phyloP scores from a whole-genome alignment of 1,140 invertebrate species.

The Diorhabda sublineata region DNA sequence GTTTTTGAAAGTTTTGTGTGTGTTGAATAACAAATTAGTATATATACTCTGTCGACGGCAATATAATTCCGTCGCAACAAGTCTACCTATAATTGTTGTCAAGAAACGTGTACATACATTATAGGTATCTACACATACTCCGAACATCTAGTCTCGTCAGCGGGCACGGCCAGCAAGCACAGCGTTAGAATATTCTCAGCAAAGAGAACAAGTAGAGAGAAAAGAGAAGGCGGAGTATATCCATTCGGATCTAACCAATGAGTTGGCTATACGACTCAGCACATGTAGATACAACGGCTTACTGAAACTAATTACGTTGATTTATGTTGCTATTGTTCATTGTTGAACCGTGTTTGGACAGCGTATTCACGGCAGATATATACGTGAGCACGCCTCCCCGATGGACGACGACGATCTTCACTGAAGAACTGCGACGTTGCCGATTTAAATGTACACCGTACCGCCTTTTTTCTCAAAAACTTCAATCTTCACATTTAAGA shows the following conservation, averaged over 20 bases:
- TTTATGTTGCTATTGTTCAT: constrained; percentile 64
- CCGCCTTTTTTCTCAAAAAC: background rate
- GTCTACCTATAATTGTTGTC: constrained; percentile 7
- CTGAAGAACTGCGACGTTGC: constrained; percentile 5
- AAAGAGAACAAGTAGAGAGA: constrained; percentile 5
- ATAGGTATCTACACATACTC: background rate
- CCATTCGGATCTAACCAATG: constrained; percentile 44
- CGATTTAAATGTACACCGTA: background rate
- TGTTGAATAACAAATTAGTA: no score
- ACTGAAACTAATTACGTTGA: constrained; percentile 63
- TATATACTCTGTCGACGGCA: no score
- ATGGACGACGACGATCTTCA: constrained; percentile 13
- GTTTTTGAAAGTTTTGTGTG: no score
- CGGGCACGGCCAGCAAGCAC: background rate
- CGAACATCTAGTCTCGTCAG: background rate
- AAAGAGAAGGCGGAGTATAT: constrained; percentile 42
- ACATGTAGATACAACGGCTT: constrained; percentile 48
- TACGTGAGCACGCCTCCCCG: constrained; percentile 42
- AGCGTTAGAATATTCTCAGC: background rate
- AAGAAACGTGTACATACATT: constrained; percentile 6
- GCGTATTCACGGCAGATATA: constrained; percentile 29
- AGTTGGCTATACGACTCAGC: constrained; percentile 42
- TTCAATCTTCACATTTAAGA: no score
- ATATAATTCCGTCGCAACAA: background rate
- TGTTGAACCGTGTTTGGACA: constrained; percentile 50